Conservation (phyloP, 2,888 invertebrate species). For the Abrostola tripartita region DNA sequence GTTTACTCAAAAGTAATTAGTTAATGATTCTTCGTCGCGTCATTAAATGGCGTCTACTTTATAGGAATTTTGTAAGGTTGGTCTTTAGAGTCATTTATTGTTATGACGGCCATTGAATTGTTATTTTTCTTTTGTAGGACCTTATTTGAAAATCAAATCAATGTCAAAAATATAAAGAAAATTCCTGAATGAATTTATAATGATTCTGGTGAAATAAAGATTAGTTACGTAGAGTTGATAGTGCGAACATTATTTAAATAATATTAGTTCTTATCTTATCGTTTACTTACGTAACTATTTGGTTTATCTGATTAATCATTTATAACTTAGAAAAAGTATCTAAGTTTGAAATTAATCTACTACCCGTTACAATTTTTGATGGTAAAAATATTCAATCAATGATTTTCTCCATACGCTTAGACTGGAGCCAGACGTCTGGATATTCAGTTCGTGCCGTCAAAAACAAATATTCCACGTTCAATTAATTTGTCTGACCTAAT, state of each 20-base stretch:
- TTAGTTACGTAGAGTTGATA: neutral
- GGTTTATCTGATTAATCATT: neutral
- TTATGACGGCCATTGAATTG: too few species aligned
- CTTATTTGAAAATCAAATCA: too few species aligned
- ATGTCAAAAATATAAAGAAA: too few species aligned
- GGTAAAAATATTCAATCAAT: too few species aligned
- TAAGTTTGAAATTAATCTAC: neutral
- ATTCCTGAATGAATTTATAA: too few species aligned
- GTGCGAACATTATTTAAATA: neutral
- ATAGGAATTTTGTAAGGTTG: neutral
- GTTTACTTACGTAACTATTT: neutral
- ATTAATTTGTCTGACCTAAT: too few species aligned
- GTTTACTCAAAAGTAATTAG: neutral
- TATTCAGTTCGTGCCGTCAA: too few species aligned
- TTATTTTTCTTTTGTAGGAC: too few species aligned
- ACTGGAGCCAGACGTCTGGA: too few species aligned
- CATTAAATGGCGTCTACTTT: neutral
- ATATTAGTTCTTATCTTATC: neutral
- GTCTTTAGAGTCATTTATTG: neutral
- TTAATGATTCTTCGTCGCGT: neutral
- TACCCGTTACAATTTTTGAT: neutral
- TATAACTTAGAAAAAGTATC: too few species aligned
- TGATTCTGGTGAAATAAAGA: neutral
- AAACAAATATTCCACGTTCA: too few species aligned
- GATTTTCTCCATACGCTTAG: too few species aligned